Base-by-base conservation (phyloP, 2,113 vertebrate species). In the Bufo gargarizans region DNA sequence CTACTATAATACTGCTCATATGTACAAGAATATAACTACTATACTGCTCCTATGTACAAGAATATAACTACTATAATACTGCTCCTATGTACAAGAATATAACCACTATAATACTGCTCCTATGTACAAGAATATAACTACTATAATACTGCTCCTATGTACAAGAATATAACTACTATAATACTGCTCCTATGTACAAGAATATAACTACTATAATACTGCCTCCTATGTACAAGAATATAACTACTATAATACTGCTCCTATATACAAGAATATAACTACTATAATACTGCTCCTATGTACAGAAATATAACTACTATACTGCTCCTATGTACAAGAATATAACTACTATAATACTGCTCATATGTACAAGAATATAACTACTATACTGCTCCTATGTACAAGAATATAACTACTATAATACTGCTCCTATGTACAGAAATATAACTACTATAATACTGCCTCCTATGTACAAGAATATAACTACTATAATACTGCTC, bases 141-240 rank as follows among this genome's bases (percentile, higher is more conserved):
- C 69, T 72, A 72, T 72, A 72, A 72, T 72, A 72, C 33, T 45
- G 43, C 43, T 5, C 69, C 69, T 72, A 45, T 72, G 43, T 72
- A 72, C 13, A 72, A 45, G 69, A 72, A 72, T 45, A 72, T 72
- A 72, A 72, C 69, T 72, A 72, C 69, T 72, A 45, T 72, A 72
- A 72, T 72, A 72, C 69, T 72, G 4, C 69, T 14, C 69, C 69
- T 17, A 72, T 72, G 43, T 72, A 72, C 14, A 72, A 45, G 33
- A 72, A 72, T 45, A 72, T 45, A 72, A 72, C 69, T 72, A 72
- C 69, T 72, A 76, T 76, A 76, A 76, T 50, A 76, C 72, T 76
- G 16, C 72, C 33, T n/a, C 61, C 69, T 72, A 72, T 72, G 43
- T 72, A 45, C 33, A 72, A 45, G 69, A 72, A 72, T 72, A 45